phyloP scores from a whole-genome alignment of 2,113 vertebrate species.

The Crocuta crocuta region DNA sequence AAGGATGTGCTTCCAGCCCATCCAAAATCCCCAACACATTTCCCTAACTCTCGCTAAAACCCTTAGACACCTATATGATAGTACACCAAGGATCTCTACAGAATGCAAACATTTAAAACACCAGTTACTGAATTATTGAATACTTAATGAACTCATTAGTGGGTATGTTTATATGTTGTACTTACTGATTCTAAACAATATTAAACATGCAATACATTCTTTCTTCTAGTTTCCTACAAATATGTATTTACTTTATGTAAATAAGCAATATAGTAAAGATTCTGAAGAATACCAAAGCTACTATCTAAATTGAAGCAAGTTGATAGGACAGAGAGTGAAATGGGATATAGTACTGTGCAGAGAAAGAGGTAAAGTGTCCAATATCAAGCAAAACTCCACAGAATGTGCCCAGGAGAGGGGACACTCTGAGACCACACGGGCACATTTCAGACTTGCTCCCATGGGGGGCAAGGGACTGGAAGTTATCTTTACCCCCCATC shows the following conservation, averaged over 20 bases:
- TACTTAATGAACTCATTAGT: constrained; percentile 14
- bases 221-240: neutral
- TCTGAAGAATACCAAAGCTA: neutral
- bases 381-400: neutral
- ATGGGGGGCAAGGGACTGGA: neutral
- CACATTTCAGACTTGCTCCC: neutral
- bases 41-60: constrained; percentile 39
- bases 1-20: neutral
- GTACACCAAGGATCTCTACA: neutral
- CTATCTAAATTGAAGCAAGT: neutral
- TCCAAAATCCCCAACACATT: neutral
- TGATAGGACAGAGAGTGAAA: neutral
- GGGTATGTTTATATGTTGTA: neutral
- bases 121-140: constrained; percentile 64
- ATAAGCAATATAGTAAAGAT: constrained; percentile 29
- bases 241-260: neutral
- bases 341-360: neutral
- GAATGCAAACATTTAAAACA: constrained; percentile 37
- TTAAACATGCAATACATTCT: neutral
- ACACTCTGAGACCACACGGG: neutral
- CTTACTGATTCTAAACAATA: neutral
- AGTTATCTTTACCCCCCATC: neutral
- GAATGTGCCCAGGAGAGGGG: neutral
- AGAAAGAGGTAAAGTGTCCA: neutral
- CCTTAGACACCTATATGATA: neutral